phyloP scores from a whole-genome alignment of 2,888 invertebrate species.

The Meiosimyza decipiens region DNA sequence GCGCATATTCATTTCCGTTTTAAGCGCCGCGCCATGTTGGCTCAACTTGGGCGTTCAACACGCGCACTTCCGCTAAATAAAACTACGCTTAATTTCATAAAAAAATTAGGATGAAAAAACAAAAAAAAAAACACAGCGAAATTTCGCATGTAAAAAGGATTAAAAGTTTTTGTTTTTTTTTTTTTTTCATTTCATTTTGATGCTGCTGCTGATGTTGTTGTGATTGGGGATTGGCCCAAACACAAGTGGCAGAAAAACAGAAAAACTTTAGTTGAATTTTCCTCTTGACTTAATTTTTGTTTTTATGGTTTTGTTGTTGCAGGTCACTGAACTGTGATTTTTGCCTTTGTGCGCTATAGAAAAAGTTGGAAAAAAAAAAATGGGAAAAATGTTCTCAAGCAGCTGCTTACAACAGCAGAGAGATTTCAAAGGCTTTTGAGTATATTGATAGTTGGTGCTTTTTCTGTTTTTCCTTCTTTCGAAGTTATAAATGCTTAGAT shows the following conservation, averaged over 20 bases:
- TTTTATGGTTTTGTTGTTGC: constrained; percentile 6
- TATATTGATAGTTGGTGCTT: neutral
- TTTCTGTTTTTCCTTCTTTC: too few relatives aligned
- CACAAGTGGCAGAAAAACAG: neutral
- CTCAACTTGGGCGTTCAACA: neutral
- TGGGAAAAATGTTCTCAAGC: too few relatives aligned
- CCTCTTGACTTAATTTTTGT: constrained; percentile 14
- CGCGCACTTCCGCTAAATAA: constrained; percentile 28
- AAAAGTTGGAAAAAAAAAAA: too few relatives aligned
- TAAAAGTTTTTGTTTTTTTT: constrained; percentile 12
- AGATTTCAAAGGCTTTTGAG: constrained; percentile 6
- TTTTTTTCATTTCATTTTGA: constrained; percentile 2
- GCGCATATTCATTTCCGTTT: constrained; percentile 10
- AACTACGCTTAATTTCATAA: constrained; percentile 25
- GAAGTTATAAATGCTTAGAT: constrained; percentile 16
- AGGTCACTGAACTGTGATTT: constrained; percentile 27
- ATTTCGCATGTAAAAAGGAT: constrained; percentile 9
- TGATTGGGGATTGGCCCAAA: too few relatives aligned
- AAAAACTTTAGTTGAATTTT: constrained; percentile 8
- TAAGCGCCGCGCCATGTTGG: neutral
- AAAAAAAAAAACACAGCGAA: neutral
- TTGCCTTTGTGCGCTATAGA: neutral
- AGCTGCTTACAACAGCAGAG: neutral
- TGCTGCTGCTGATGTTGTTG: neutral
- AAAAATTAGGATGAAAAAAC: neutral